Conservation (phyloP, 2,113 vertebrate species). For the Ia io region DNA sequence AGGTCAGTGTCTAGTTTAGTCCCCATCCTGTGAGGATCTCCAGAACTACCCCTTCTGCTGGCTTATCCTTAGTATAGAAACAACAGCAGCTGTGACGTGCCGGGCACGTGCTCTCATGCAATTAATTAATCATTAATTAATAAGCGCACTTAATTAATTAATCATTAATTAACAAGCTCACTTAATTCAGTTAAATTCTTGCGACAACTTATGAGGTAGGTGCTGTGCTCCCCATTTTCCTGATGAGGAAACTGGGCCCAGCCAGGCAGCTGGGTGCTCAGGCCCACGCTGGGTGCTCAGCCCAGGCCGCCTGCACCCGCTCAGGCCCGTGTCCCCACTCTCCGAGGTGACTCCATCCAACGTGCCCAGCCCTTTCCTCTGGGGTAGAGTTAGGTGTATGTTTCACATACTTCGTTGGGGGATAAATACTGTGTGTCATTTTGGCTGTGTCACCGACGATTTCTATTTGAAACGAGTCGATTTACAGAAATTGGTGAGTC, state of each 20-base stretch:
- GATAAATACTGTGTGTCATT: neutral
- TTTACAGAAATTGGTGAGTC: neutral
- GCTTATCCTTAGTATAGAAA: neutral
- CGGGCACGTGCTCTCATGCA: neutral
- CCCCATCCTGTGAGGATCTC: neutral
- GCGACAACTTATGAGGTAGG: neutral
- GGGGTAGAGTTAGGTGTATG: fast-evolving
- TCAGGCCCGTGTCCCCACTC: fast-evolving
- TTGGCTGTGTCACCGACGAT: neutral
- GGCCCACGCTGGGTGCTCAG: fast-evolving
- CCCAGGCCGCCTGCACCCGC: fast-evolving
- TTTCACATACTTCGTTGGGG: neutral
- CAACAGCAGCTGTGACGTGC: neutral
- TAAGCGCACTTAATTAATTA: neutral
- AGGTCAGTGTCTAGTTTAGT: neutral
- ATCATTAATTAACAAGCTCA: neutral
- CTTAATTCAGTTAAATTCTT: neutral
- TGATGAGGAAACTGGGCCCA: neutral
- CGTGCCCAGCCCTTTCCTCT: fast-evolving
- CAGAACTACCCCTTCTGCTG: too few species aligned
- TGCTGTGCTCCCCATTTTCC: neutral
- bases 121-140: neutral
- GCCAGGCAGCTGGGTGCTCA: neutral
- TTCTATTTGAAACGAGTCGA: neutral
- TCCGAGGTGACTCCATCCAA: fast-evolving